These are phyloP conservation scores for Dryomyza anilis DNA, from an alignment of 2,888 invertebrate species.

Conservation along the genomic window DNA sequence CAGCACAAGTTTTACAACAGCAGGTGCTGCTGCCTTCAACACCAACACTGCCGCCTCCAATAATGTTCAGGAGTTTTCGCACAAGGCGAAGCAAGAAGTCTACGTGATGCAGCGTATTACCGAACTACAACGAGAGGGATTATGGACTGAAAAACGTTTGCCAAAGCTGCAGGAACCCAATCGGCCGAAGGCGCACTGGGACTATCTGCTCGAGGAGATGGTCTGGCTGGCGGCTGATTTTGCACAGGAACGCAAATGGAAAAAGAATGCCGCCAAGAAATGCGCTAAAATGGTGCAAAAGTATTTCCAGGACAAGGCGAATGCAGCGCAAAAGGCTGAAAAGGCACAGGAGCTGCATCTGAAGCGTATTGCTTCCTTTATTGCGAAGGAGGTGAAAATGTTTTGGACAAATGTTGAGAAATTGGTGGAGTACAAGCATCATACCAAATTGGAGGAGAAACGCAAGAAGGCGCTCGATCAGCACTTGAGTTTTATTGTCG, in stretches of 20 bases:
- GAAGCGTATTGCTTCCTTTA: conserved; percentile 83
- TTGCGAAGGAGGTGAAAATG: conserved; percentile 90
- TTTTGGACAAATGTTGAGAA: conserved; percentile 98
- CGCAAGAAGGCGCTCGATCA: conserved; percentile 93
- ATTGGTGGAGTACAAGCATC: conserved; percentile 93
- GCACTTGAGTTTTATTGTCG: conserved; percentile 96
- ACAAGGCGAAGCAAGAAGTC: conserved; percentile 89
- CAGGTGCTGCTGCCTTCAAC: conserved; percentile 31
- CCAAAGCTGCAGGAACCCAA: conserved; percentile 91
- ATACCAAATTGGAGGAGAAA: conserved; percentile 90
- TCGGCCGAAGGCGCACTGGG: conserved; percentile 95
- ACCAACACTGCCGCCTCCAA: conserved; percentile 35
- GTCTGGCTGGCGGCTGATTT: conserved; percentile 98
- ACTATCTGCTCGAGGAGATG: conserved; percentile 98
- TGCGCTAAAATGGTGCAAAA: conserved; percentile 91
- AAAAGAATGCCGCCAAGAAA: conserved; percentile 91
- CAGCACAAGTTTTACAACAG: conserved; percentile 39
- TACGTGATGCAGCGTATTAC: conserved; percentile 90
- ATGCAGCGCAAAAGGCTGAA: conserved; percentile 87
- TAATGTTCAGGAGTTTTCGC: conserved; percentile 69
- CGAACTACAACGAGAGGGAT: conserved; percentile 90
- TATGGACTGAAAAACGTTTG: conserved; percentile 91
- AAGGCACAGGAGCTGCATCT: conserved; percentile 88
- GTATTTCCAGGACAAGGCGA: conserved; percentile 88
- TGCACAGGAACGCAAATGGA: conserved; percentile 97